Evolutionary conservation across 1,140 invertebrate genomes (phyloP).

Genomic region (Drosophila pseudoananassae): DNA sequence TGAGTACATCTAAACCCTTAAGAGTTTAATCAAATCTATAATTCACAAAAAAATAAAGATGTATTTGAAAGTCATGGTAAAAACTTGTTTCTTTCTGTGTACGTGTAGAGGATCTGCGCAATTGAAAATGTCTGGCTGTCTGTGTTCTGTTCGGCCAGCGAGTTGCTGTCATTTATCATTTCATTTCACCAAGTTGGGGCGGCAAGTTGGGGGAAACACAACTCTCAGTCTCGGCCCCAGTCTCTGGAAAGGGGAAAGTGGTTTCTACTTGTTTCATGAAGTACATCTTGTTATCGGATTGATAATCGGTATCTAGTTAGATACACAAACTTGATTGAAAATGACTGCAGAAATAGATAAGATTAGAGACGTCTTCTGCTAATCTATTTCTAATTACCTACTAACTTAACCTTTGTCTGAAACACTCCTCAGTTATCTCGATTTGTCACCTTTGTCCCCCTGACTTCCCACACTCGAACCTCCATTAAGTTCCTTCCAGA

Average conservation of each 20-base stretch:
- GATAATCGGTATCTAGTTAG: conserved; percentile 19
- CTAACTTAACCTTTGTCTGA: too few species aligned
- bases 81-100: conserved; percentile 6
- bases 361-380: neutral
- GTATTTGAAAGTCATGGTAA: too few species aligned
- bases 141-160: conserved; percentile 28
- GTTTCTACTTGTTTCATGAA: conserved; percentile 3
- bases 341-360: neutral
- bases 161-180: conserved; percentile 74
- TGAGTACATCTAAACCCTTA: too few species aligned
- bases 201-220: neutral
- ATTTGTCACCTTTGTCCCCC: neutral
- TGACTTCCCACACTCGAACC: neutral
- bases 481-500: conserved; percentile 15
- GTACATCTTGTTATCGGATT: conserved; percentile 34
- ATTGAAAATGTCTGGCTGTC: conserved; percentile 33
- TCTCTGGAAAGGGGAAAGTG: conserved; percentile 38
- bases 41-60: too few species aligned
- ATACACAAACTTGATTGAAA: conserved; percentile 1
- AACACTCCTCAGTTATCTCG: neutral
- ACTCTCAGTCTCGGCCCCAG: conserved; percentile 33
- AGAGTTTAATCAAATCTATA: too few species aligned
- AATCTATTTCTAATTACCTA: neutral
- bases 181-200: conserved; percentile 20
- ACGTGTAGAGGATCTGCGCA: conserved; percentile 14